phyloP scores from a whole-genome alignment of 1,140 invertebrate species.

The Gryllus bimaculatus region DNA sequence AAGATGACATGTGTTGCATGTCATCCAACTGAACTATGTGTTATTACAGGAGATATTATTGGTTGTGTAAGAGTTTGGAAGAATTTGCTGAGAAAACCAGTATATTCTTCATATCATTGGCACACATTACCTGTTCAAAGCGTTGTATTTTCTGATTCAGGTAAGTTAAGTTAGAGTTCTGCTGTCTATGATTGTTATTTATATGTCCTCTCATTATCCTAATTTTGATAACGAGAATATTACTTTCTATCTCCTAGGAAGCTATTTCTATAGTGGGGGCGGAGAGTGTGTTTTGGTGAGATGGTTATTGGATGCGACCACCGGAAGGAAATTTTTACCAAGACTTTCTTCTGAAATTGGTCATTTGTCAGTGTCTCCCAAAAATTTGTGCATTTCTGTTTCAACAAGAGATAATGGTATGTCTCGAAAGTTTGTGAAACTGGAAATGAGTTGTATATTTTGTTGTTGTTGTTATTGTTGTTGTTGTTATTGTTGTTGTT shows the following conservation, averaged over 20 bases:
- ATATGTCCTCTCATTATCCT: conserved; percentile 12
- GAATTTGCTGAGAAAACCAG: conserved; percentile 32
- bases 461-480: too few species aligned
- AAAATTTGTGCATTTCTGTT: conserved; percentile 54
- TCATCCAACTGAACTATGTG: conserved; percentile 54
- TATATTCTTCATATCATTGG: conserved; percentile 63
- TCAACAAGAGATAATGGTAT: conserved; percentile 65
- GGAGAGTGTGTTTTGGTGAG: conserved; percentile 70
- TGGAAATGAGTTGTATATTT: conserved; percentile 42
- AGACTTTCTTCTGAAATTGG: conserved; percentile 59
- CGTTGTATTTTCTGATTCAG: conserved; percentile 56
- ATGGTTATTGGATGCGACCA: conserved; percentile 51
- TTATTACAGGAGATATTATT: conserved; percentile 58
- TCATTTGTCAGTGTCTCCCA: conserved; percentile 52
- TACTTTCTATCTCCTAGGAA: conserved; percentile 36
- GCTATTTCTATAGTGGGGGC: conserved; percentile 63
- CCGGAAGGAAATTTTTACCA: conserved; percentile 56
- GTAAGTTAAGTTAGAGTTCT: conserved; percentile 32
- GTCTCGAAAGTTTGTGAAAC: not conserved
- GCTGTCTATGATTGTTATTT: conserved; percentile 6
- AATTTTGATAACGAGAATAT: not conserved
- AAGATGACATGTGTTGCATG: conserved; percentile 55
- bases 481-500: too few species aligned
- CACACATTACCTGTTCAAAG: conserved; percentile 63
- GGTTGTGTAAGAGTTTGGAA: conserved; percentile 61